Base-by-base conservation (phyloP, 2,797 vertebrate genomes). In the Arctocebus calabarensis region DNA sequence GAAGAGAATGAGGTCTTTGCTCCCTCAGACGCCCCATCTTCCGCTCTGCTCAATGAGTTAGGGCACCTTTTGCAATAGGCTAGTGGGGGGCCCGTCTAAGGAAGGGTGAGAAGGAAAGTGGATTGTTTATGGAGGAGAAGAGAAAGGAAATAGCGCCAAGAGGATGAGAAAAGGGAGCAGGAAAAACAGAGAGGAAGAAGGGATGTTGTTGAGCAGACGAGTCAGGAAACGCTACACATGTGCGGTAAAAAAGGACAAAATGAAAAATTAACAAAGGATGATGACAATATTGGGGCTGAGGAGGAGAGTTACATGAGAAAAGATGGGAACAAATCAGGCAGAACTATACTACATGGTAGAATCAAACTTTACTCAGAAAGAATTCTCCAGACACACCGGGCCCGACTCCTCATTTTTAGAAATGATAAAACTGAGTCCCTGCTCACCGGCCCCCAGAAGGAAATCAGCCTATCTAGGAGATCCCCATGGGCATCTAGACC, bases 351-450 rank as follows among this genome's bases (percentile, higher is more conserved):
- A 34, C 12, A 20, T 83, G 17, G 27, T 59, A 83, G 89, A 71
- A 37, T 61, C 66, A 62, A 66, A 64, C 66, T 88, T 79, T n/a
- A 87, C 13, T 88, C n/a, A 93, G 52, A 83, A 91, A 23, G 66
- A 77, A 84, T 48, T 17, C 62, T 82, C 85, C 43, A 40, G 43
- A 6, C 57, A 64, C 23, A 0, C 22, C 3, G 20, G 37, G 23
- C n/a, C n/a, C n/a, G 77, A 62, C 17, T 3, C 7, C 20, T 86
- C 57, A 40, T 59, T 89, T 17, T 73, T 45, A 0, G 23, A 43
- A 48, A 90, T n/a, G 23, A 84, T n/a, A 59, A 62, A 81, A 75
- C 13, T 5, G 32, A 34, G 3, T n/a, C 25, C 13, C 37, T 40
- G 66, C 34, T 10, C 14, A 78, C 1, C 32, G 3, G 14, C 8